phyloP scores from a whole-genome alignment of 2,888 invertebrate species.

The Papilio elwesi region DNA sequence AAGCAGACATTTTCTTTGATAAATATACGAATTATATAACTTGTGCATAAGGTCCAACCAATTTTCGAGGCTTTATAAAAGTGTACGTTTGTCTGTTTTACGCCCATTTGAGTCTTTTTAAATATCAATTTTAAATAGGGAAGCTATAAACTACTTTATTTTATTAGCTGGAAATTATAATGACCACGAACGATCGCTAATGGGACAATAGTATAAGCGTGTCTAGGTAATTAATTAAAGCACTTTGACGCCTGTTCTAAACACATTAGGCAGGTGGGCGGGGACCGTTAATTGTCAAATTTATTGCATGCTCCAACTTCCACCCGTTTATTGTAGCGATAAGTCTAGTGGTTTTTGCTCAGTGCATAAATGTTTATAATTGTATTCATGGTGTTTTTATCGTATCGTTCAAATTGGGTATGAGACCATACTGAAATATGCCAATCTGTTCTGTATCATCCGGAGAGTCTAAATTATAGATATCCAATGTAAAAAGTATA shows the following conservation, averaged over 20 bases:
- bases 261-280: slow-evolving; percentile 31
- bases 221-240: slow-evolving; percentile 34
- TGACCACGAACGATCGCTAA: slow-evolving; percentile 9
- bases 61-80: no score
- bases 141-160: neutral
- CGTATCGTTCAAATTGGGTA: no score
- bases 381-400: no score
- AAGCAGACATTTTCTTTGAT: no score
- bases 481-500: no score
- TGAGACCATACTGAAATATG: no score
- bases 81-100: no score
- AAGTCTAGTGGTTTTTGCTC: slow-evolving; percentile 17
- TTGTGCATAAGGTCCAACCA: no score
- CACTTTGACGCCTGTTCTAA: slow-evolving; percentile 24
- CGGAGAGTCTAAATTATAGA: no score
- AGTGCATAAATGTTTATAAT: neutral
- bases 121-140: neutral
- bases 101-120: no score
- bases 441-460: no score
- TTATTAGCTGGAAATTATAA: neutral
- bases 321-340: neutral
- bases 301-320: slow-evolving; percentile 20
- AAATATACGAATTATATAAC: no score
- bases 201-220: neutral
- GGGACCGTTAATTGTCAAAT: slow-evolving; percentile 33